These are phyloP conservation scores for Sebastes goodei DNA, from an alignment of 2,797 vertebrate species.

Conservation along the genomic window DNA sequence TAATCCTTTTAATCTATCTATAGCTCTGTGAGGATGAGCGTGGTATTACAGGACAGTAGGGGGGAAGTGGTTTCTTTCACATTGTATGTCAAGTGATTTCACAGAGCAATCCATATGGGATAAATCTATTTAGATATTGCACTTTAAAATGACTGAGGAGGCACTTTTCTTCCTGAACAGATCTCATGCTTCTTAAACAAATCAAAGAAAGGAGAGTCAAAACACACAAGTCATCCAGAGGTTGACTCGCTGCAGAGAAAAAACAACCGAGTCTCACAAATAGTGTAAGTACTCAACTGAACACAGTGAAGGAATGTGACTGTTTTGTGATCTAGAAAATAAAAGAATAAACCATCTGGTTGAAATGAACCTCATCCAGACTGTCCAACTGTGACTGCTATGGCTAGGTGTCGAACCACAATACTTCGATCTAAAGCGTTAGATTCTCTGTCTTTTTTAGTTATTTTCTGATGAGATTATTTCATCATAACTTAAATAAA, in stretches of 20 bases:
- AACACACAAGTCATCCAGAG: constrained; percentile 10
- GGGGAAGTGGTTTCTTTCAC: constrained; percentile 14
- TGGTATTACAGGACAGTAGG: constrained; percentile 20
- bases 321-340: background rate
- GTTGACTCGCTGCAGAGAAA: background rate
- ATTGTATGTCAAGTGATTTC: constrained; percentile 30
- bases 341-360: background rate
- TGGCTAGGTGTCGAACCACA: background rate
- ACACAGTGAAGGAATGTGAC: background rate
- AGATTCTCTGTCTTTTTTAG: too few species aligned
- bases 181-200: background rate
- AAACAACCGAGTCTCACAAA: background rate
- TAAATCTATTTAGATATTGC: constrained; percentile 25
- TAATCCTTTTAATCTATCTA: constrained; percentile 61
- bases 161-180: constrained; percentile 2
- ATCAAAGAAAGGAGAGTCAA: background rate
- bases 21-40: constrained; percentile 28
- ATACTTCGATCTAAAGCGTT: background rate
- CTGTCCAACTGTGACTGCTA: background rate
- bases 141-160: constrained; percentile 10
- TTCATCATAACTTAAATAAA: too few species aligned
- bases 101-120: constrained; percentile 20
- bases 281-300: background rate
- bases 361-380: background rate
- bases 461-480: too few species aligned